A percentile compares a stretch with the other conserved stretches of the same genome.
Evolutionary conservation across 1,140 invertebrate genomes (phyloP).

Genomic region (Drosophila jambulina): DNA sequence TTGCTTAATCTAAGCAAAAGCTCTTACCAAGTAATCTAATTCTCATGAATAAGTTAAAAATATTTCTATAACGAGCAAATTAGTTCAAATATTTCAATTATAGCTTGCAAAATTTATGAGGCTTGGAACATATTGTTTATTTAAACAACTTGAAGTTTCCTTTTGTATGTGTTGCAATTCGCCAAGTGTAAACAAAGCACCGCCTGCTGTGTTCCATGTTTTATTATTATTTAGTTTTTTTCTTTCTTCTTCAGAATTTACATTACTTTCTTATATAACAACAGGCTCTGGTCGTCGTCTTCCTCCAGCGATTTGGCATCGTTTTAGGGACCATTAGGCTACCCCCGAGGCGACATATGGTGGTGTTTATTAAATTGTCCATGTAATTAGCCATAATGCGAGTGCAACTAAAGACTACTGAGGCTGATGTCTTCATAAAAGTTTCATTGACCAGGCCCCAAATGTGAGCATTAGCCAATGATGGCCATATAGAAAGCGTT

Average conservation of each 20-base stretch:
- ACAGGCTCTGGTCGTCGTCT: constrained; percentile 6
- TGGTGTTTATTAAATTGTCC: constrained; percentile 61
- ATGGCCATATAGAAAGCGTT: constrained; percentile 31
- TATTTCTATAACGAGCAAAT: neutral
- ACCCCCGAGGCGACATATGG: constrained; percentile 56
- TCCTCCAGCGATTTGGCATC: constrained; percentile 34
- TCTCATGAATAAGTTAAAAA: neutral
- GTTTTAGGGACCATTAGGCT: constrained; percentile 36
- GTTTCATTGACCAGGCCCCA: constrained; percentile 62
- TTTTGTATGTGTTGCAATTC: constrained; percentile 26
- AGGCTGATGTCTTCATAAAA: constrained; percentile 61
- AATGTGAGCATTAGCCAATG: constrained; percentile 52
- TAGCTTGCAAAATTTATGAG: constrained; percentile 1
- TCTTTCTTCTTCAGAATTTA: constrained; percentile 23
- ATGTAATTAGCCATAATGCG: constrained; percentile 72
- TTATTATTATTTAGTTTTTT: constrained; percentile 6
- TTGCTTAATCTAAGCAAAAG: constrained; percentile 18
- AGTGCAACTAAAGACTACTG: constrained; percentile 26
- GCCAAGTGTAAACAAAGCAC: constrained; percentile 24
- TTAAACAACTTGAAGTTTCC: constrained; percentile 14
- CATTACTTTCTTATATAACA: constrained; percentile 42
- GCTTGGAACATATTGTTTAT: constrained; percentile 21
- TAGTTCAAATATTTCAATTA: constrained; percentile 14
- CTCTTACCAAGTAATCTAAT: constrained; percentile 4
- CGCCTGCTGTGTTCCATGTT: constrained; percentile 18